Evolutionary conservation across 2,888 invertebrate genomes (phyloP), one percentile per base, ranked within the genome.

Genomic region (Pterobdella sp.): DNA sequence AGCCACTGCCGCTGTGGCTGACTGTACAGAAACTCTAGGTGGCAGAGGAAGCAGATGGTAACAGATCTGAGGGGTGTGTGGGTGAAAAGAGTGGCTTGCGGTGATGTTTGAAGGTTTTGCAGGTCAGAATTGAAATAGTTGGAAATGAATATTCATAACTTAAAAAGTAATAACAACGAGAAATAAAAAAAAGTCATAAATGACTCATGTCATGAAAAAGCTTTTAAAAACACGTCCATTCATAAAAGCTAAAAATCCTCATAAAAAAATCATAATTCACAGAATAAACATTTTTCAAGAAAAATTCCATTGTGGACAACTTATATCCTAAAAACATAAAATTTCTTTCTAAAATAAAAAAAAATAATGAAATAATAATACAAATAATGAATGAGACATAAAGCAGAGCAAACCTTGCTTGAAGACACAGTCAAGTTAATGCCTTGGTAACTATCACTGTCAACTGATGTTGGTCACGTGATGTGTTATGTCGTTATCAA

Each of bases 1-100:
- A 0, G 97, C 97, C 0, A 96, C 97, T 0, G 96, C 93, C 0
- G 95, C 93, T 0, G 92, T 89, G 0, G 94, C 95, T 84, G 93
- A 93, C 72, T 93, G 90, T 2, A 96, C 91, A 82, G 93, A 92
- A 10, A 95, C 94, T 1, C 91, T 92, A 74, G 91, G 90, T 0
- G 94, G 93, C 60, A 96, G 83, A 0, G 92, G 90, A 70, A 96
- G 85, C 70, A 90, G 89, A 82, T 94, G 93, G 68, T 92, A 91
- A 82, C 93, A 92, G 69, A 94, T 94, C 88, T 94, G 42, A n/a
- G n/a, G 32, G 35, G 26, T 3, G 3, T 26, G 63, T 63, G 4
- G 63, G 31, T n/a, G 31, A 26, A 29, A 14, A n/a, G 7, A 7
- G 63, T 63, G 7, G 63, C 7, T 63, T 63, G 7, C 10, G n/a